phyloP scores from a whole-genome alignment of 2,797 vertebrate genomes.

The Poecilia picta region DNA sequence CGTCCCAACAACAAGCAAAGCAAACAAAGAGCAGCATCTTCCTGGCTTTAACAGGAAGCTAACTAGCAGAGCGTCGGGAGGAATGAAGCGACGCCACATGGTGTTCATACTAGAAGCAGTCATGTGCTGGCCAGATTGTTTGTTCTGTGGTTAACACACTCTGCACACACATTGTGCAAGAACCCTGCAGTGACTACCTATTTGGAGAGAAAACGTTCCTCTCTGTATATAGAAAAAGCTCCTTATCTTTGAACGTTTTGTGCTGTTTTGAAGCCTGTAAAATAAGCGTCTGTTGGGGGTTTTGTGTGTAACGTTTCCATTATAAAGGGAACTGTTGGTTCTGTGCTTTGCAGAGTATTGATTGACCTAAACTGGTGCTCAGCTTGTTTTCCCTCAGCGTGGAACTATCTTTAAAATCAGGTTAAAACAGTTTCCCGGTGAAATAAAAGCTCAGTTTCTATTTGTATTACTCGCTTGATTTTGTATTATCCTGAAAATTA shows the following conservation, averaged over 20 bases:
- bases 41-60: slow-evolving; percentile 6
- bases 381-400: slow-evolving; percentile 26
- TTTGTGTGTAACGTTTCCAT: slow-evolving; percentile 7
- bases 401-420: slow-evolving; percentile 48
- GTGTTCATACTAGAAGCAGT: slow-evolving; percentile 56
- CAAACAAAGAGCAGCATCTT: neutral
- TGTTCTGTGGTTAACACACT: slow-evolving; percentile 45
- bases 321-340: neutral
- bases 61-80: slow-evolving; percentile 45
- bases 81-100: slow-evolving; percentile 48
- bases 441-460: neutral
- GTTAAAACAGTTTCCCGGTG: slow-evolving; percentile 30
- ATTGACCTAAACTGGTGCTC: slow-evolving; percentile 43
- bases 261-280: neutral
- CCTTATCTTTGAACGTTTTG: slow-evolving; percentile 5
- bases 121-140: slow-evolving; percentile 59
- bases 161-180: slow-evolving; percentile 48
- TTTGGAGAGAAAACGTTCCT: slow-evolving; percentile 25
- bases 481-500: slow-evolving; percentile 14
- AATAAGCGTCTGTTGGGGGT: neutral
- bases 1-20: neutral
- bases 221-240: neutral
- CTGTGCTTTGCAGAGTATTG: slow-evolving; percentile 37
- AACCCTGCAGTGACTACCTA: slow-evolving; percentile 43
- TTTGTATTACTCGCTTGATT: neutral